Base-by-base conservation (phyloP, 2,888 invertebrate species). In the Autographa pulchrina region DNA sequence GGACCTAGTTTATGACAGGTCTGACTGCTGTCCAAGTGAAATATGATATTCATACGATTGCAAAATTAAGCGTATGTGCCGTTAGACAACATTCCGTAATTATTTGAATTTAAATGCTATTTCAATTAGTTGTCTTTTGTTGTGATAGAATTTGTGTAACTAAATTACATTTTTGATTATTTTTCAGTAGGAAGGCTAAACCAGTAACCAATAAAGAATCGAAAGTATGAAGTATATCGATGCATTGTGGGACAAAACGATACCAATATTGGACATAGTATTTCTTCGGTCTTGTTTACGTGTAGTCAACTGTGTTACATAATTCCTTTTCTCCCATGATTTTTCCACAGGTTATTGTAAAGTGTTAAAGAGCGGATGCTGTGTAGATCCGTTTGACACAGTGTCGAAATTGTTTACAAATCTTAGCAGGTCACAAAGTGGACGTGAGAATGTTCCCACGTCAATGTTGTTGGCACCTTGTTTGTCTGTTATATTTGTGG, bases 21-120 rank as follows among this genome's bases (percentile, higher is more conserved):
- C 66, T 65, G 71, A 69, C 70, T 71, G 52, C 62, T 61, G 62
- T 65, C 48, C 38, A 9, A 74, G 31, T 69, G 81, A 75, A 81
- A 83, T 81, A 77, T 70, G 78, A 83, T 80, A 73, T 52, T 41
- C 38, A 80, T 65, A 35, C 25, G 38, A 72, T 83, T 70, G 61
- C 69, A 66, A 77, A 80, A 74, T 18, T 52, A 81, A 68, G 62
- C 20, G 43, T 52, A 81, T 70, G 62, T 31, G 43, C 25, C 62
- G 69, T 65, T 68, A 54, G 65, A 41, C 32, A 2, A 52, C 52
- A 54, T 62, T 58, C 58, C 65, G 62, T 48, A 25, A 25, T 25
- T 25, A 63, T 66, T 64, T 32, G 54, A 60, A 48, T 67, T 59
- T 52, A 13, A 62, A 62, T 68, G 43, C 13, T 32, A 60, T n/a